Conservation (phyloP, 1,140 invertebrate species). For the Cepaea nemoralis region DNA sequence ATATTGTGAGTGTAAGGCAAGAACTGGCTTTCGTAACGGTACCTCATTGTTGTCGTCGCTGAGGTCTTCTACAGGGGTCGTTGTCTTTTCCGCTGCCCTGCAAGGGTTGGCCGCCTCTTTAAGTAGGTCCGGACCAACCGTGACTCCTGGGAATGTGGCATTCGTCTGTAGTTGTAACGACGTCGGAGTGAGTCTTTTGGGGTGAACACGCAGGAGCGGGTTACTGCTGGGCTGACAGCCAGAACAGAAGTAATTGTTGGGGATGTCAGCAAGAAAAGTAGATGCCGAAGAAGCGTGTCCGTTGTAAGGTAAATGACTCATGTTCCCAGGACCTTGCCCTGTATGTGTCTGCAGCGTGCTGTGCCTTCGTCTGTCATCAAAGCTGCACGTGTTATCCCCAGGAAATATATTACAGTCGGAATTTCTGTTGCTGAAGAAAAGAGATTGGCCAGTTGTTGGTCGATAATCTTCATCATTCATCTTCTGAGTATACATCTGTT, state of each 20-base stretch:
- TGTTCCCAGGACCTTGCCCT: not conserved
- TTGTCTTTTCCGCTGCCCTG: not conserved
- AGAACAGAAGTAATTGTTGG: not conserved
- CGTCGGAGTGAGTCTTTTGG: not conserved
- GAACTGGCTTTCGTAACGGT: conserved; percentile 21
- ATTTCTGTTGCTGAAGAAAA: not conserved
- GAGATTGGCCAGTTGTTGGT: not conserved
- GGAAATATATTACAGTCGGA: not conserved
- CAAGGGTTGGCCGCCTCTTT: conserved; percentile 20
- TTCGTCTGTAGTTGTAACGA: not conserved
- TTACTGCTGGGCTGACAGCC: not conserved
- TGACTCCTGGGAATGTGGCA: not conserved
- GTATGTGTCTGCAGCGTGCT: not conserved
- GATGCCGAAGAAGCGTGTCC: not conserved
- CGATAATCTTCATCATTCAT: not conserved
- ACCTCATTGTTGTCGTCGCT: conserved; percentile 18
- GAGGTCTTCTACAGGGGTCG: not conserved
- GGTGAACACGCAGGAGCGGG: not conserved
- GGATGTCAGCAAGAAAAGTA: not conserved
- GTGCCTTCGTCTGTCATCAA: not conserved
- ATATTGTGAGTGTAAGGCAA: conserved; percentile 32
- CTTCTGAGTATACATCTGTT: not conserved
- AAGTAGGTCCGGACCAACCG: conserved; percentile 12
- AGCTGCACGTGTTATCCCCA: not conserved
- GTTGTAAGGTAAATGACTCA: not conserved